Base-by-base conservation (phyloP, 2,888 invertebrate genomes). In the Carterocephalus palaemon region DNA sequence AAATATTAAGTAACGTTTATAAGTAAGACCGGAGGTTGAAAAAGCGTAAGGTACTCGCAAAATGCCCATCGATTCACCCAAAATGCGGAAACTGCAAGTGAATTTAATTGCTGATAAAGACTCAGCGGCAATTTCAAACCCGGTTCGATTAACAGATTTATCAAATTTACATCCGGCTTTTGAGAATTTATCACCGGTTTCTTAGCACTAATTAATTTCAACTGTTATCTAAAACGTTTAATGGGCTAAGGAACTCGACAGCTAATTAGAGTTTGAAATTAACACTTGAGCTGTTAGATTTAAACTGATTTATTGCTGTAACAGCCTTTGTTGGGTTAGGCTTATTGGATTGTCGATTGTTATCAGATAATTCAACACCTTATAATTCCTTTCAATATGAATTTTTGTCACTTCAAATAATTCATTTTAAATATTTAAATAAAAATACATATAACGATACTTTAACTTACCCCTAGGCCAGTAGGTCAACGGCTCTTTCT, bases 191-290 rank as follows among this genome's bases (percentile, higher is more conserved):
- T 45, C 31, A 31, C 37, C 31, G 9, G 37, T 45, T 45, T 20
- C 29, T 43, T 32, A 37, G 20, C 26, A 32, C 26, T 47, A 47
- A 47, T 47, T 47, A 47, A 47, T 47, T 47, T 37, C 23, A 31
- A 31, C 47, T 36, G 36, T 47, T 33, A 37, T 47, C 32, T 37
- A 32, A 41, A 47, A 24, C 37, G 40, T 24, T 47, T 47, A 37
- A 47, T 47, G 41, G 36, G 45, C 20, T 15, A 46, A 37, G 41
- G 26, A 31, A 32, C 40, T 31, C 34, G 17, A 28, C 9, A 23
- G 17, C 28, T 23, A 47, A 40, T 47, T 47, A 47, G 26, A 26
- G 19, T 23, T 24, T 37, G 29, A 26, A 45, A 45, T 45, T 45
- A 17, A 45, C 37, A 37, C 24, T 16, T 10, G 17, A 10, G 34